Evolutionary conservation across 2,888 invertebrate species (phyloP), one percentile per base, ranked within the genome.

Genomic region (Ophonus ardosiacus): DNA sequence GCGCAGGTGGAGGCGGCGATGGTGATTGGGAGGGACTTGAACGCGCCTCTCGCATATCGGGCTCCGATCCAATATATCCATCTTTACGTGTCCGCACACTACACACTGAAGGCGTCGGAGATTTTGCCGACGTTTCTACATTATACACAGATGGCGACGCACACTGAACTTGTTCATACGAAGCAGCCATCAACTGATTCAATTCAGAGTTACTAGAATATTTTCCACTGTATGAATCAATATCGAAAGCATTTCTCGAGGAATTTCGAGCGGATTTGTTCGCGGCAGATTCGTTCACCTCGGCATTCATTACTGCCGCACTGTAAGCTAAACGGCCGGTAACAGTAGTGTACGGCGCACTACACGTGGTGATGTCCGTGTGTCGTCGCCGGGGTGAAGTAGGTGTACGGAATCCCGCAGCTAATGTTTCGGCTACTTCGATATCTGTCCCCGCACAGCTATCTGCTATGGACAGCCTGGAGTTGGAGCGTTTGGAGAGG

Each of bases 1-100:
- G 96, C 0, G 97, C 96, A 31, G 97, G 97, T 3, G 97, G 97
- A 1, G 96, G 96, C 1, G 96, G 96, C 90, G 96, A 96, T 0
- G 95, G 94, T 31, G 95, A 94, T 85, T 88, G 86, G 51, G 84
- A 79, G 6, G 86, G 85, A 51, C 86, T 85, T 57, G 86, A 86
- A 86, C 86, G 84, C 31, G 86, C 76, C 74, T 86, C 87, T 18
- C n/a, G 38, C 40, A 40, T 7, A n/a, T 63, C 43, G 17, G 79
- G 74, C n/a, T 65, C 92, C 87, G 93, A 90, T 15, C 92, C 92
- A 51, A 94, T 91, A 87, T 94, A 94, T 10, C 93, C 94, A 88
- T 94, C 94, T 88, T 94, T 93, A 85, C 94, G 93, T 59, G 95
- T 95, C 89, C 95, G 93, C 56, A 94, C 91, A 89, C 94, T 94